Percentiles rank a stretch among this genome's conserved stretches.
These are phyloP conservation scores for Embiotoca jacksoni DNA, from an alignment of 2,113 vertebrate species.

Conservation along the genomic window DNA sequence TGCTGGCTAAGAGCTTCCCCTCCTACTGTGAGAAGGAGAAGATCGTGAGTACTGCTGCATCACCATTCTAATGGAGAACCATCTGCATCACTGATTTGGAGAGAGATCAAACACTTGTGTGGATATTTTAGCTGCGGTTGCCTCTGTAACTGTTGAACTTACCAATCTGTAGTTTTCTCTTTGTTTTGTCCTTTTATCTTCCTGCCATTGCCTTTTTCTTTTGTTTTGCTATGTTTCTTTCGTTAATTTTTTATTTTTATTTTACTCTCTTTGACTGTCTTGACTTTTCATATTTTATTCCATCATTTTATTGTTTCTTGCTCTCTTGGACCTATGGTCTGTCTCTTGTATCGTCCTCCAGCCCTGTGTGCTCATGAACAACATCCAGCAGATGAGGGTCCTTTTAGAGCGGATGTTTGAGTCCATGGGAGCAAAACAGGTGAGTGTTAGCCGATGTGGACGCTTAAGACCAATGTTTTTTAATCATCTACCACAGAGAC, in stretches of 20 bases:
- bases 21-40: slow-evolving; percentile 95
- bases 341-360: slow-evolving; percentile 54
- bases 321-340: background rate
- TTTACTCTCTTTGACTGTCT: background rate
- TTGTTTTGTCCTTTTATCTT: slow-evolving; percentile 12
- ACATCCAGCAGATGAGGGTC: slow-evolving; percentile 95
- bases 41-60: slow-evolving; percentile 85
- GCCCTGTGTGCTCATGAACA: slow-evolving; percentile 96
- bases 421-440: slow-evolving; percentile 98
- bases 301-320: background rate
- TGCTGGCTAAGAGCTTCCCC: slow-evolving; percentile 91
- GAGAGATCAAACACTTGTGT: background rate
- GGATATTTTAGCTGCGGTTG: slow-evolving; percentile 32
- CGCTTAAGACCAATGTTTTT: too few species aligned
- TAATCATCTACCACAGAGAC: too few species aligned
- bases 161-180: background rate
- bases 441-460: slow-evolving; percentile 56
- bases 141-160: background rate
- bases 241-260: background rate
- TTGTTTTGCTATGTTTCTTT: background rate
- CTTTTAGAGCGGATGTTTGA: slow-evolving; percentile 99
- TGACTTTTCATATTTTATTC: background rate
- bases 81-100: background rate
- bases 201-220: accelerated
- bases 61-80: background rate